Evolutionary conservation across 2,797 vertebrate genomes (phyloP).

Genomic region (Eupleurogrammus muticus): DNA sequence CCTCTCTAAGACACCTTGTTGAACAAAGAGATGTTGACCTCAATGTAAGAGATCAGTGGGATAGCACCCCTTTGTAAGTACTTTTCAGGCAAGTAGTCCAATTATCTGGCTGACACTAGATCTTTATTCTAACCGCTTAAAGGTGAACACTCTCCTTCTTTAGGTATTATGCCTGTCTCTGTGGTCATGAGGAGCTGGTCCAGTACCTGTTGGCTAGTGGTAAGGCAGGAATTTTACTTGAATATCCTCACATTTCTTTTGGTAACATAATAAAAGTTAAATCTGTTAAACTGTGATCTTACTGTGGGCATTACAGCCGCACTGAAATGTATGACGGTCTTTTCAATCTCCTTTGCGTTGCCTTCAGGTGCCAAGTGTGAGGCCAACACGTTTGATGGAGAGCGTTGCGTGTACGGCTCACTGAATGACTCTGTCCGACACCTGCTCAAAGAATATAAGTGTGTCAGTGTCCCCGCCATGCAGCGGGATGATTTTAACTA

Average conservation of each 20-base stretch:
- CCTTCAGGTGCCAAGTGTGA: constrained; percentile 93
- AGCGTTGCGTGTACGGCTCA: constrained; percentile 93
- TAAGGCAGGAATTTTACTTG: constrained; percentile 75
- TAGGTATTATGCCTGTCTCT: constrained; percentile 97
- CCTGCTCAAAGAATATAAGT: constrained; percentile 94
- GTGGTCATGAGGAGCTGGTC: constrained; percentile 96
- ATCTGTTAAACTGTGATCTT: not conserved
- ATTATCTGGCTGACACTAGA: not conserved
- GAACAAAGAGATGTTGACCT: constrained; percentile 97
- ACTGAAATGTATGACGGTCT: not conserved
- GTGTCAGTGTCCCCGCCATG: constrained; percentile 91
- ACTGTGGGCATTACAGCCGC: not conserved
- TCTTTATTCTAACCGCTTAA: not conserved
- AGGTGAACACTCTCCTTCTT: constrained; percentile 3
- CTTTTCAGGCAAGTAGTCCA: too few species aligned
- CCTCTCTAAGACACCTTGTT: constrained; percentile 88
- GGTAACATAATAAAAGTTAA: not conserved
- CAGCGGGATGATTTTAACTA: constrained; percentile 92
- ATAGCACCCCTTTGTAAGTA: constrained; percentile 97
- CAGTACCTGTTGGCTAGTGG: constrained; percentile 95
- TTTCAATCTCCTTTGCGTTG: not conserved
- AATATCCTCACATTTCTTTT: not conserved
- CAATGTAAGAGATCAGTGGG: constrained; percentile 97
- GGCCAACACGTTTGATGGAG: constrained; percentile 97
- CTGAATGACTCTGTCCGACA: constrained; percentile 91